Evolutionary conservation across 2,888 invertebrate genomes (phyloP).

Genomic region (Griposia aprilina): DNA sequence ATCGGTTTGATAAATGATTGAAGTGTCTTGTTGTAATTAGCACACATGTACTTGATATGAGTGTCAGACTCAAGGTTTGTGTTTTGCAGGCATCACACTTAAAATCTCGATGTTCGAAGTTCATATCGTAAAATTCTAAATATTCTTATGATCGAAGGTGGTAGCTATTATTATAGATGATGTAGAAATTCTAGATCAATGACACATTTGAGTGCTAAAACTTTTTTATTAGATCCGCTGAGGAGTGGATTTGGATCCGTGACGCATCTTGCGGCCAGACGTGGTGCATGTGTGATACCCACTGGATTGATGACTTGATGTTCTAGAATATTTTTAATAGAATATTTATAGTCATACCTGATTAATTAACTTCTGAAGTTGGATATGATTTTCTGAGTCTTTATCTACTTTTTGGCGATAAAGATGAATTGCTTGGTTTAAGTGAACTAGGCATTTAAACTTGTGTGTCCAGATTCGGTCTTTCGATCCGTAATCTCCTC

Average conservation of each 20-base stretch:
- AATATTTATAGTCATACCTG: neutral
- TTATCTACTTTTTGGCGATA: neutral
- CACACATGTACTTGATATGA: neutral
- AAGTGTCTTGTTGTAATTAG: neutral
- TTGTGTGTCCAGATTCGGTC: neutral
- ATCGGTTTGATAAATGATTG: neutral
- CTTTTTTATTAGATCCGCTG: conserved; percentile 38
- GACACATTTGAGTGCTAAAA: conserved; percentile 43
- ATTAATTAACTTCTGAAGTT: neutral
- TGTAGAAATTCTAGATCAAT: conserved; percentile 28
- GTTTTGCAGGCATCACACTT: neutral
- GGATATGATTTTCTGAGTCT: neutral
- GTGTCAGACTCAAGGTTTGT: neutral
- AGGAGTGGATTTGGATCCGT: conserved; percentile 40
- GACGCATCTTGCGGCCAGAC: conserved; percentile 47
- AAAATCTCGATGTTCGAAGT: neutral
- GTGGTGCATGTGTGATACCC: conserved; percentile 14
- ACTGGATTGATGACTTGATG: conserved; percentile 14
- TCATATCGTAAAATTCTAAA: neutral
- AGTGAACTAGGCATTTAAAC: neutral
- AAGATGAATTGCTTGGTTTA: neutral
- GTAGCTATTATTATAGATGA: conserved; percentile 12
- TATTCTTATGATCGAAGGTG: neutral
- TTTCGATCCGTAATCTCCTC: neutral
- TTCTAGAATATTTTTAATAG: conserved; percentile 14